These are phyloP conservation scores for Megaleporinus macrocephalus DNA, from an alignment of 2,113 vertebrate species.

Conservation along the genomic window DNA sequence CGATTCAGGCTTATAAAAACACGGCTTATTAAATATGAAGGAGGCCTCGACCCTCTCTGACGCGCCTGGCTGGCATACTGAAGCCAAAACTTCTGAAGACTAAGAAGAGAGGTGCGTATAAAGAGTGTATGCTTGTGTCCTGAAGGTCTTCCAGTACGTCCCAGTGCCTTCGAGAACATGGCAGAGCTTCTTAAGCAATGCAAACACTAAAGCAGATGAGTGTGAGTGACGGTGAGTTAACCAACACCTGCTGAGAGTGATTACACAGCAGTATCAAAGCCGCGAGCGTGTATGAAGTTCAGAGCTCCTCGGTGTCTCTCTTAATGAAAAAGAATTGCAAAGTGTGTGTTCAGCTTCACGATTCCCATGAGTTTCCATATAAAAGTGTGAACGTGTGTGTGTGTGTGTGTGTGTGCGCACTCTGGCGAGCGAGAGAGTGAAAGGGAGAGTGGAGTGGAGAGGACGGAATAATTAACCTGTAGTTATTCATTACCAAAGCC, in stretches of 20 bases:
- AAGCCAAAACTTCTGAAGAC: background rate
- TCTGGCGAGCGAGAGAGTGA: background rate
- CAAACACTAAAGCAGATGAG: background rate
- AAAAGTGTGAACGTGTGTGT: background rate
- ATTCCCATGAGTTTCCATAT: background rate
- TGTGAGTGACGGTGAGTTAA: background rate
- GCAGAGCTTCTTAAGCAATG: slow-evolving; percentile 59
- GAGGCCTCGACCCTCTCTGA: background rate
- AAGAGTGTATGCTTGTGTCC: background rate
- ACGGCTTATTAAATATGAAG: background rate
- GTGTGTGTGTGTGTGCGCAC: background rate
- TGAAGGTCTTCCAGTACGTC: background rate
- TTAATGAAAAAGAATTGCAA: background rate
- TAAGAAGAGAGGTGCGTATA: too few species aligned
- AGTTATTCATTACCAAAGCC: slow-evolving; percentile 65
- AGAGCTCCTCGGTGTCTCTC: background rate
- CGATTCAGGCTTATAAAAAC: too few species aligned
- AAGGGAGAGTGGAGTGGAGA: slow-evolving; percentile 30
- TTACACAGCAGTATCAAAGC: background rate
- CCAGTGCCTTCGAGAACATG: slow-evolving; percentile 63
- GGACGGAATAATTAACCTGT: slow-evolving; percentile 64
- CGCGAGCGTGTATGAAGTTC: background rate
- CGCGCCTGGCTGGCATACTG: background rate
- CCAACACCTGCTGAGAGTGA: background rate
- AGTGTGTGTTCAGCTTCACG: background rate